These are phyloP conservation scores for Enteromius anoplus DNA, from an alignment of 2,797 vertebrate genomes.

Conservation along the genomic window DNA sequence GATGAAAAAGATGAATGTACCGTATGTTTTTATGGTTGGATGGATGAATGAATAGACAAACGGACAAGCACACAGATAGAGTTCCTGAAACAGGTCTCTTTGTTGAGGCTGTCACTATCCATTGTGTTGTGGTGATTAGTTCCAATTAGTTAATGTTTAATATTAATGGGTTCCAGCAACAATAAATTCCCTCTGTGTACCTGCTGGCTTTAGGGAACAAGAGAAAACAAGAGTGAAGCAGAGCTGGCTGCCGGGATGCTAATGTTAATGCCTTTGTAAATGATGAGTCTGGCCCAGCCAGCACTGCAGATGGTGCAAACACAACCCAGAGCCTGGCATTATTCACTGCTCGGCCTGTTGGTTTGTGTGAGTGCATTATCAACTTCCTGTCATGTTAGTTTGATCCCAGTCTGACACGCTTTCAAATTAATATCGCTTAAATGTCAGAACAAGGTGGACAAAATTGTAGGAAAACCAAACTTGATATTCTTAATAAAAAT, in stretches of 20 bases:
- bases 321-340: slow-evolving; percentile 26
- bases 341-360: slow-evolving; percentile 4
- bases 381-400: slow-evolving; percentile 4
- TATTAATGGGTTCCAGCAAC: slow-evolving; percentile 77
- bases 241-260: slow-evolving; percentile 53
- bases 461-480: background rate
- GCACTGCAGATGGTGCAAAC: slow-evolving; percentile 56
- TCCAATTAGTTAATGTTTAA: slow-evolving; percentile 79
- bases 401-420: background rate
- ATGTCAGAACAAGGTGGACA: background rate
- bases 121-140: slow-evolving; percentile 76
- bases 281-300: slow-evolving; percentile 69
- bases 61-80: background rate
- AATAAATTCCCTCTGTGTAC: slow-evolving; percentile 74
- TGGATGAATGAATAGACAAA: background rate
- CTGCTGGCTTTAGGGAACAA: slow-evolving; percentile 59
- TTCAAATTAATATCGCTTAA: slow-evolving; percentile 15
- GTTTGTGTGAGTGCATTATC: slow-evolving; percentile 25
- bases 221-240: slow-evolving; percentile 52
- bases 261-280: slow-evolving; percentile 71
- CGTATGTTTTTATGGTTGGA: background rate
- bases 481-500: background rate
- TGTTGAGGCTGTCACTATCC: slow-evolving; percentile 69
- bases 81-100: slow-evolving; percentile 27
- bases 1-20: background rate